Evolutionary conservation across 2,888 invertebrate species (phyloP), one percentile per base, ranked within the genome.

Genomic region (Cheilosia vulpina): DNA sequence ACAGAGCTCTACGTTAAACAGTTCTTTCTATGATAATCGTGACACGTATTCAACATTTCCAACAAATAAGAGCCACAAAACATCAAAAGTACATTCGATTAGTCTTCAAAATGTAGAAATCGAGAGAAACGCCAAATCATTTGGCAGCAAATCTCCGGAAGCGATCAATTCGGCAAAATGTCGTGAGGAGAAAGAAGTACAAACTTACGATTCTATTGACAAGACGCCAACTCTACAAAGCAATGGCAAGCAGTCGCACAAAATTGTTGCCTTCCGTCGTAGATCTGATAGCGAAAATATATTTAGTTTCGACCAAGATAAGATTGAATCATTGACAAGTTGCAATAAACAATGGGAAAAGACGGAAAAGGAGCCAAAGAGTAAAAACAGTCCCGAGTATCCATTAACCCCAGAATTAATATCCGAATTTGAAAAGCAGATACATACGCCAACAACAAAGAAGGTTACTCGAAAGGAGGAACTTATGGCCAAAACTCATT

Each of bases 241-340:
- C 15, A 87, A 88, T 0, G 90, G 90, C 43, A 90, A 91, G 0
- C 91, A 92, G 43, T 90, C 89, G 0, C 90, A 91, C 24, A 92
- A 91, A 87, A 91, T 91, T n/a, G 89, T 90, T 0, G 90, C 91
- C 0, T 94, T 93, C 88, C 94, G 95, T 24, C 94, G 95, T 5
- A 94, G 95, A 17, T 95, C 95, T 55, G 95, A 95, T n/a, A 94
- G 92, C 81, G 94, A 94, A 84, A 94, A 95, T 87, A 95, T 96
- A 6, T 96, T 96, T 89, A 96, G 96, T 90, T 96, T 96, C 88
- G 96, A 96, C 89, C 95, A 96, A 90, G 96, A 96, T 87, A 94
- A 95, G 89, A 96, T 96, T 79, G 95, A 96, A 89, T 95, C 95
- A 2, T 91, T 96, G 57, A 95, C 95, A 63, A 94, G 95, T 84